phyloP scores from a whole-genome alignment of 1,140 invertebrate genomes.

The Ptiloglossa arizonensis region DNA sequence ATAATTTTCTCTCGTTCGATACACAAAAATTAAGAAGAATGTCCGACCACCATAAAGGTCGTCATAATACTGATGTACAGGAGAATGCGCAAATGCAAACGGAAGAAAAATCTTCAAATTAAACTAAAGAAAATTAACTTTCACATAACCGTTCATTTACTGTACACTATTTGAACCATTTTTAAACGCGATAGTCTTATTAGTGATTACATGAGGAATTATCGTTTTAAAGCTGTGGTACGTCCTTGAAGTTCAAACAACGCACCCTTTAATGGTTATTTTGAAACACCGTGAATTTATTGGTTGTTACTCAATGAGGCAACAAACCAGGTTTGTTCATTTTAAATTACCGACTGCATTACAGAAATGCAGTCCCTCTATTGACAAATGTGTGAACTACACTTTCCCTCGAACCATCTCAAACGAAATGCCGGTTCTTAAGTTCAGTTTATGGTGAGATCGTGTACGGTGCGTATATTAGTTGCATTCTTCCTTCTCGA shows the following conservation, averaged over 20 bases:
- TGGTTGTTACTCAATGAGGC: background rate
- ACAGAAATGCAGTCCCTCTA: slow-evolving; percentile 31
- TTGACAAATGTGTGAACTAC: slow-evolving; percentile 22
- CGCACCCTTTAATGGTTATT: slow-evolving; percentile 21
- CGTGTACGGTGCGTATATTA: background rate
- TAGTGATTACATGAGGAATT: no score
- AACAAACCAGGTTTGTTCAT: background rate
- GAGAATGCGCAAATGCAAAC: slow-evolving; percentile 48
- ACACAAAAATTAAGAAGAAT: slow-evolving; percentile 16
- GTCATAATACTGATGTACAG: slow-evolving; percentile 41
- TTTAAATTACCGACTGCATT: slow-evolving; percentile 41
- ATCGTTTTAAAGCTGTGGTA: background rate
- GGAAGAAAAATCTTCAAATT: slow-evolving; percentile 11
- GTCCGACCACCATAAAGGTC: slow-evolving; percentile 35
- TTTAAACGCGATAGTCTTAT: background rate
- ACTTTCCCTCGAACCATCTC: slow-evolving; percentile 6
- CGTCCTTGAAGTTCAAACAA: slow-evolving; percentile 25
- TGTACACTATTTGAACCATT: background rate
- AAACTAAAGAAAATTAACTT: background rate
- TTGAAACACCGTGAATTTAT: slow-evolving; percentile 1
- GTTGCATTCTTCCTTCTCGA: background rate
- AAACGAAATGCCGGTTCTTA: slow-evolving; percentile 21
- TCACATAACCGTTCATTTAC: background rate
- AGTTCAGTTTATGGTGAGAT: slow-evolving; percentile 42
- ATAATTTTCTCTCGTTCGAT: slow-evolving; percentile 8